Percentiles rank a stretch among this genome's conserved stretches.
Conservation (phyloP, 1,140 invertebrate genomes). For the Drosophila takahashii region DNA sequence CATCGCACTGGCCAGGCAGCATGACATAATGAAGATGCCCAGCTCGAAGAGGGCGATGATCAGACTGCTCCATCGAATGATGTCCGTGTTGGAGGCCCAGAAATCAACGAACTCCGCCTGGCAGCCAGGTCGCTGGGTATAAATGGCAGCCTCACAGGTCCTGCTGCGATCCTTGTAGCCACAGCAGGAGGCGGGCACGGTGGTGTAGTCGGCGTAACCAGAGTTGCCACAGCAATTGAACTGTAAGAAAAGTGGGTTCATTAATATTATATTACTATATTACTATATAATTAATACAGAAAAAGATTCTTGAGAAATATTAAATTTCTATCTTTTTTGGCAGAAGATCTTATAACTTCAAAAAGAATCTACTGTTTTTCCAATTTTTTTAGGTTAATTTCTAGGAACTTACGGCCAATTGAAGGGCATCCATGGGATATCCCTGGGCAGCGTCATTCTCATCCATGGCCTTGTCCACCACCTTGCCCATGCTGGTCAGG, state of each 20-base stretch:
- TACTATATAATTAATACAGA: too few relatives aligned
- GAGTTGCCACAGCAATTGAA: conserved; percentile 87
- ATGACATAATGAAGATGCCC: conserved; percentile 66
- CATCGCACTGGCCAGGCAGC: conserved; percentile 86
- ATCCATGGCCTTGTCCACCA: conserved; percentile 80
- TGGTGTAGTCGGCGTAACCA: conserved; percentile 81
- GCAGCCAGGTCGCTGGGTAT: conserved; percentile 85
- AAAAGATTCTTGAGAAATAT: background rate
- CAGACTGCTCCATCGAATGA: conserved; percentile 88
- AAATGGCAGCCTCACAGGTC: conserved; percentile 53
- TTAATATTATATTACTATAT: too few relatives aligned
- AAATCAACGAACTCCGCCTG: conserved; percentile 72
- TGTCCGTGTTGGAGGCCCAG: conserved; percentile 85
- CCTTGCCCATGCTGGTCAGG: conserved; percentile 82
- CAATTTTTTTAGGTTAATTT: background rate
- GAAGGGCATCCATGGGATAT: conserved; percentile 67
- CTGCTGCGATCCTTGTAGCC: conserved; percentile 65
- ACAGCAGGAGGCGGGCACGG: conserved; percentile 84
- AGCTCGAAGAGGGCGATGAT: conserved; percentile 87
- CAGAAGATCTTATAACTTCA: too few relatives aligned
- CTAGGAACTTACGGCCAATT: conserved; percentile 63
- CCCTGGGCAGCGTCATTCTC: conserved; percentile 58
- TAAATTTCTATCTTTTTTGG: too few relatives aligned
- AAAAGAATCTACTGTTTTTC: background rate
- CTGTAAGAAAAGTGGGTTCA: conserved; percentile 70